Evolutionary conservation across 2,113 vertebrate genomes (phyloP), one percentile per base, ranked within the genome.

Genomic region (Eidolon helvum): DNA sequence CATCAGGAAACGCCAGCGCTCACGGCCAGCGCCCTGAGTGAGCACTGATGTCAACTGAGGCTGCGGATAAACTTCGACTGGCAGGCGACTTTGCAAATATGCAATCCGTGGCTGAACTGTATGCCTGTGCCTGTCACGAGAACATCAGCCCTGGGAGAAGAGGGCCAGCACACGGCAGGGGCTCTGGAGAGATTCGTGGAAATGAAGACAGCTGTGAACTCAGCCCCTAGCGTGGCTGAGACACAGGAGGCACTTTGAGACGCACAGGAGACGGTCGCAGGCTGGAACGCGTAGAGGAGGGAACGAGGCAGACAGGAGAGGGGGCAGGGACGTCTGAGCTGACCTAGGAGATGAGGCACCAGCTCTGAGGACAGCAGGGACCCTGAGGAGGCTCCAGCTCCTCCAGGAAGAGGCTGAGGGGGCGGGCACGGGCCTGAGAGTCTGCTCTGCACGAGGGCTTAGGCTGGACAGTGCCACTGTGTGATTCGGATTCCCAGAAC

Each of bases 231-330:
- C 4, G 19, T 7, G 7, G 35, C 21, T 14, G 14, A 38, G 35
- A 57, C 35, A 24, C 55, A 30, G 26, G 1, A 72, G 26, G 21
- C 19, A 30, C 28, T 15, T 71, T 26, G 10, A 48, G 26, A 40
- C 3, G 1, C 26, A 79, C 21, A 24, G 3, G 1, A 28, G 12
- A n/a, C 4, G 33, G 9, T 3, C 7, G 3, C n/a, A 33, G 30
- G 80, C 35, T 50, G 30, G 43, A 78, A 30, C 8, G 24, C 1
- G 9, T 8, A 4, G 10, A 30, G 38, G 30, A 82, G 24, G 74
- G 22, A 38, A 66, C 4, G 3, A 78, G 63, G 63, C 45, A 50
- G 53, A 38, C 26, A 6, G 57, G n/a, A 59, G 59, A 18, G 15
- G 19, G 14, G 30, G n/a, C 24, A 7, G 69, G 22, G 63, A 35